Percentiles rank a stretch among this genome's conserved stretches.
These are phyloP conservation scores for Odocoileus hemionus DNA, from an alignment of 2,113 vertebrate genomes.

Conservation along the genomic window DNA sequence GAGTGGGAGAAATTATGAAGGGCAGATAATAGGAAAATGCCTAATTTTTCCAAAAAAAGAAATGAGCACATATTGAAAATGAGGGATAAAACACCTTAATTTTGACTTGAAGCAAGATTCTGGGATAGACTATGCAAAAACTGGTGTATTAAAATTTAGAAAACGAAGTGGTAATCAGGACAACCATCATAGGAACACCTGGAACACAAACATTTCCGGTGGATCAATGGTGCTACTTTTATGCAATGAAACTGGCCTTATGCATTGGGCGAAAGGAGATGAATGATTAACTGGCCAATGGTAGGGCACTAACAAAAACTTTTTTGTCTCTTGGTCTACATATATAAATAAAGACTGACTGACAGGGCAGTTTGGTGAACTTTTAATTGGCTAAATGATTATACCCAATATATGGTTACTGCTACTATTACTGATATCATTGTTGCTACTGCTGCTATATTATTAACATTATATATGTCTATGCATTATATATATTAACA, in stretches of 20 bases:
- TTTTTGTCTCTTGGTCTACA: background rate
- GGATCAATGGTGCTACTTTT: background rate
- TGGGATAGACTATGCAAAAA: background rate
- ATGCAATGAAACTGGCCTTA: background rate
- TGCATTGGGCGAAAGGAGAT: background rate
- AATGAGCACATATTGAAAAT: background rate
- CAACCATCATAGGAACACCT: background rate
- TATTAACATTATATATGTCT: background rate
- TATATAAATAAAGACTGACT: background rate
- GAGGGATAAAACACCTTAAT: background rate
- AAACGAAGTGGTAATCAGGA: background rate
- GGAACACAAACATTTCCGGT: background rate
- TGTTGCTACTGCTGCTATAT: background rate
- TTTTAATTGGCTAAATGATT: background rate
- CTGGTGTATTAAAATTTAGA: background rate
- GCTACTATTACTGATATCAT: background rate
- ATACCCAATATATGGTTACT: background rate
- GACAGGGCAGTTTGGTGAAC: background rate
- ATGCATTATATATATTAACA: background rate
- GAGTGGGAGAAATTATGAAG: background rate
- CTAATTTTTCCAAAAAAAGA: background rate
- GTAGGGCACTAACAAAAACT: background rate
- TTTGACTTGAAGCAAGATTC: background rate
- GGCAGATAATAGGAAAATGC: background rate
- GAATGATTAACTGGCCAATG: background rate